These are phyloP conservation scores for Ceyx melanurus DNA, from an alignment of 2,113 vertebrate genomes.

Conservation along the genomic window DNA sequence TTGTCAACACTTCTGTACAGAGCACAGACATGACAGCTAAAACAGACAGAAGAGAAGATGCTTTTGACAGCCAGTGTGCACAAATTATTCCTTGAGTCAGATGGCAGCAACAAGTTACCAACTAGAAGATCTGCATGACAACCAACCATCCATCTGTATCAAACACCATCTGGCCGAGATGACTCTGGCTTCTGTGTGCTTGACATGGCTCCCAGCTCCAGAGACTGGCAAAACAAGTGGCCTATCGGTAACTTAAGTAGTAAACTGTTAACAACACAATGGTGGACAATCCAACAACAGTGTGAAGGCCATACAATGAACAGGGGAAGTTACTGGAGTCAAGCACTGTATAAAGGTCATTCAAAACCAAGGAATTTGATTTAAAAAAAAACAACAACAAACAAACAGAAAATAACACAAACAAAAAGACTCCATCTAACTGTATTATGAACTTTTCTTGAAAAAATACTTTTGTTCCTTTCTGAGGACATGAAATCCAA, in stretches of 20 bases:
- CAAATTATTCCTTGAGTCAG: conserved; percentile 86
- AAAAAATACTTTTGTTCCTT: conserved; percentile 6
- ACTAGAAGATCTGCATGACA: conserved; percentile 85
- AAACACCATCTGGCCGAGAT: conserved; percentile 82
- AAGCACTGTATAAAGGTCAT: not conserved
- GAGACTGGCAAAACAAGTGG: conserved; percentile 82
- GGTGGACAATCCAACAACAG: conserved; percentile 62
- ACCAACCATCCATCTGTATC: conserved; percentile 85
- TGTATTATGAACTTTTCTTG: not conserved
- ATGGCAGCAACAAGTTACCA: conserved; percentile 87
- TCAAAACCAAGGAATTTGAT: not conserved
- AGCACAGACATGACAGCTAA: conserved; percentile 86
- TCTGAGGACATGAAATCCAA: not conserved
- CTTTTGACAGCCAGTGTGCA: conserved; percentile 86
- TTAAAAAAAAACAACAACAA: not conserved
- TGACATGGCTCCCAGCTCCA: conserved; percentile 79
- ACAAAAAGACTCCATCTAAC: not conserved
- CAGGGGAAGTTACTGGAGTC: not conserved
- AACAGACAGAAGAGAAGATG: conserved; percentile 87
- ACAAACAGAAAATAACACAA: not conserved
- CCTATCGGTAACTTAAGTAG: conserved; percentile 73
- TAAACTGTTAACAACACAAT: conserved; percentile 74
- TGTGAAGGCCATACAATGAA: conserved; percentile 45
- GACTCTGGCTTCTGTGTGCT: conserved; percentile 81
- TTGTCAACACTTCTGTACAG: conserved; percentile 87